A percentile compares a stretch with the other conserved stretches of the same genome.
These are phyloP conservation scores for Diplodus puntazzo DNA, from an alignment of 2,797 vertebrate species.

Conservation along the genomic window DNA sequence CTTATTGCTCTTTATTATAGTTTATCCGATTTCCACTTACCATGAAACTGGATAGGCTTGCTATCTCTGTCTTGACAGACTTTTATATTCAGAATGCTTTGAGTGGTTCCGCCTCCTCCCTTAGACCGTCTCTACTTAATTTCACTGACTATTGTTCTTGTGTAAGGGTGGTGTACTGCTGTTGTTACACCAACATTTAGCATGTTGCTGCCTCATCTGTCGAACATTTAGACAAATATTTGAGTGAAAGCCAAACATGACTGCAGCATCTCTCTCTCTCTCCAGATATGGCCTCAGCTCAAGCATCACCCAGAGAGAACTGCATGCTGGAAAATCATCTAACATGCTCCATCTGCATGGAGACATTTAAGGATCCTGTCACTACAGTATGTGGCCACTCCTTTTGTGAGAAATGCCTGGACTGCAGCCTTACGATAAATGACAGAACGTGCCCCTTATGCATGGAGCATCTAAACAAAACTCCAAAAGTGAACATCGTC, in stretches of 20 bases:
- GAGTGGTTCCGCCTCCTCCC: too few relatives aligned
- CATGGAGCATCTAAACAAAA: background rate
- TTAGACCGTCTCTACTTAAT: too few relatives aligned
- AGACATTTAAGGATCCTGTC: conserved; percentile 64
- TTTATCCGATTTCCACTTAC: too few relatives aligned
- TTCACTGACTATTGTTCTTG: background rate
- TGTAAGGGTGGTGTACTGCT: too few relatives aligned
- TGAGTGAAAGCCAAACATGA: background rate
- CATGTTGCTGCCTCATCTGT: too few relatives aligned
- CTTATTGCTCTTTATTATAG: too few relatives aligned
- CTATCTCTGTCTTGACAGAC: too few relatives aligned
- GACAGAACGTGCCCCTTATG: conserved; percentile 65
- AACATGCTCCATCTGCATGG: conserved; percentile 75
- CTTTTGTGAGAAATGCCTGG: conserved; percentile 68
- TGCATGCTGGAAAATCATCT: conserved; percentile 40
- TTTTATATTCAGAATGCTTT: too few relatives aligned
- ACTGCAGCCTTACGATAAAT: rapidly evolving
- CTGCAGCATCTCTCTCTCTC: background rate
- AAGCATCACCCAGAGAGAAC: background rate
- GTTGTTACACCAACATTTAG: background rate
- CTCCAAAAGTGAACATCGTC: conserved; percentile 48
- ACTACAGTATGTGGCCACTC: conserved; percentile 79
- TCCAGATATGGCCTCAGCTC: conserved; percentile 51
- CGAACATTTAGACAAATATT: background rate
- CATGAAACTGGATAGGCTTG: too few relatives aligned